Base-by-base conservation (phyloP, 1,140 invertebrate genomes). In the Lepidurus arcticus region DNA sequence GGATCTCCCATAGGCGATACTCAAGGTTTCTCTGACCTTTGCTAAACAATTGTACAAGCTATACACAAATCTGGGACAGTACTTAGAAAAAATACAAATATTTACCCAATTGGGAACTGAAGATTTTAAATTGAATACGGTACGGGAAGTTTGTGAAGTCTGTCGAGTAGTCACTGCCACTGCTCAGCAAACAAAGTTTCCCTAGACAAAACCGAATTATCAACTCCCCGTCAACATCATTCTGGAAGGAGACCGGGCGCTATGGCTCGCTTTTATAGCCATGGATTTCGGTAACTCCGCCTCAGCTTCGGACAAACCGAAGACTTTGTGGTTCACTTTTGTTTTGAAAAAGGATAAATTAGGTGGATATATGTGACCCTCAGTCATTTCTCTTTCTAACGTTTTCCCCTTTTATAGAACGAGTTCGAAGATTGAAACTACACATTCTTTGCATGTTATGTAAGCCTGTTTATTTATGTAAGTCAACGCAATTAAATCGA, bases 251-350 rank as follows among this genome's bases (percentile, higher is more conserved):
- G 13, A 65, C 8, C 6, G 16, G 53, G 16, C 13, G 16, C 21
- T 65, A 65, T n/a, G 21, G 53, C 53, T n/a, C 53, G 53, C 53
- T 65, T 65, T 65, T 65, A 65, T 65, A 65, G 53, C 53, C 21
- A 65, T 8, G 53, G 16, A 65, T 65, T 65, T 7, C 13, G 16
- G 7, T n/a, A 65, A 65, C 53, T 65, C 53, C 53, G 53, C 53
- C 53, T 16, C 53, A 65, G 21, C 13, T 65, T 65, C 53, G 8
- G 21, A 65, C n/a, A 65, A 65, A 16, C 53, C 53, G 34, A 34
- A 34, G 4, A 34, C 34, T 34, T 34, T 1, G 2, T 34, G 34
- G 34, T 34, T 34, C 34, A 34, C 34, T 34, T 34, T 34, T 34
- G 34, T 34, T 34, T 34, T 34, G 34, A 34, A 34, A 34, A 34